Percentiles rank a stretch among this genome's conserved stretches.
These are phyloP conservation scores for Parotia lawesii DNA, from an alignment of 2,113 vertebrate genomes.

Conservation along the genomic window DNA sequence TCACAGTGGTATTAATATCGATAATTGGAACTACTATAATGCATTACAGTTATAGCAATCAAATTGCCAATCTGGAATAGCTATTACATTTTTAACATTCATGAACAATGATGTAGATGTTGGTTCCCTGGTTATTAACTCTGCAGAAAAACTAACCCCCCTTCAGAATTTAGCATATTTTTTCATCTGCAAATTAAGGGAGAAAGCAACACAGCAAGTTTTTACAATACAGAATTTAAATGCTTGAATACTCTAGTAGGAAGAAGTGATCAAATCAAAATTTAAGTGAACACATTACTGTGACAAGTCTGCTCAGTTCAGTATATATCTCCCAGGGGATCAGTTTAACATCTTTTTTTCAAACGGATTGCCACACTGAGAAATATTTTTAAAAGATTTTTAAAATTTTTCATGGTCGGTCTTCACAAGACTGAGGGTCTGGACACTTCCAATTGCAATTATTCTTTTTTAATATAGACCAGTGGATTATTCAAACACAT, in stretches of 20 bases:
- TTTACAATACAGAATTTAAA: not conserved
- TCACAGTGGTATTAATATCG: not conserved
- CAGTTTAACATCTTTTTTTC: not conserved
- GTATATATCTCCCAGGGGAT: not conserved
- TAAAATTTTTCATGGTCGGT: not conserved
- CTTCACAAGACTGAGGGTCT: not conserved
- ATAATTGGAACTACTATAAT: not conserved
- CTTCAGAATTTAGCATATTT: not conserved
- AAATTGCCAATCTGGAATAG: conserved; percentile 9
- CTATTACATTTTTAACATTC: conserved; percentile 4
- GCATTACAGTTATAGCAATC: not conserved
- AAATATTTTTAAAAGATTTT: not conserved
- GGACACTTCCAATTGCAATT: not conserved
- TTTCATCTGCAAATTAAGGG: not conserved
- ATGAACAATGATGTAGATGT: not conserved
- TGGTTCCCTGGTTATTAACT: not conserved
- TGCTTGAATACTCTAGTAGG: not conserved
- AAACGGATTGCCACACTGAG: not conserved
- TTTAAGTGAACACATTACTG: not conserved
- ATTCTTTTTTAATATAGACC: not conserved
- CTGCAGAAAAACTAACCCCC: not conserved
- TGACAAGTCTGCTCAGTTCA: not conserved
- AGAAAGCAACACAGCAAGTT: not conserved
- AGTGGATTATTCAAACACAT: not conserved
- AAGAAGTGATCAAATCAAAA: not conserved